Conservation (phyloP, 2,113 vertebrate species). For the Gavialis gangeticus region DNA sequence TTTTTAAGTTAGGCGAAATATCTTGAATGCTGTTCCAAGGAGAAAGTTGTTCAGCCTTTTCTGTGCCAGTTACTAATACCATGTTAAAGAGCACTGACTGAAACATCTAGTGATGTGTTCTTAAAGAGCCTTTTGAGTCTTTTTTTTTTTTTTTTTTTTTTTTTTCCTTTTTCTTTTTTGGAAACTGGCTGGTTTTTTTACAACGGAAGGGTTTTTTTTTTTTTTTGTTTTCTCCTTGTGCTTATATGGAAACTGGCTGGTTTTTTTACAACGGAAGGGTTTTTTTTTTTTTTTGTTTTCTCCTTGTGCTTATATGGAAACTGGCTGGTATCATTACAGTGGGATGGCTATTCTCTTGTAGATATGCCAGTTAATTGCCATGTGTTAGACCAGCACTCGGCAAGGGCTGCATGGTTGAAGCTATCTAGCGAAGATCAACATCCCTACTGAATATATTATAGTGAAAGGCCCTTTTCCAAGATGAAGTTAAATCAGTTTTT, state of each 20-base stretch:
- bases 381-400: background rate
- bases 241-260: background rate
- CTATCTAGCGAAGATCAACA: background rate
- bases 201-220: too few species aligned
- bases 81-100: background rate
- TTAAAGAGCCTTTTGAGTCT: background rate
- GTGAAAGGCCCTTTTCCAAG: background rate
- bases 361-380: background rate
- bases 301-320: background rate
- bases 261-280: too few species aligned
- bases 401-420: background rate
- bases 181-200: background rate
- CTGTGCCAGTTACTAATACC: background rate
- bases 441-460: background rate
- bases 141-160: background rate
- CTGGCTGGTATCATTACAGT: fast-evolving
- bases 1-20: background rate
- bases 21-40: background rate
- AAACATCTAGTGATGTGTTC: background rate
- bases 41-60: background rate
- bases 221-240: background rate
- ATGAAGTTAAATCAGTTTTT: background rate
- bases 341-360: background rate
- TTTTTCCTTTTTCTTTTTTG: background rate
- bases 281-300: background rate